These are phyloP conservation scores for Ciconia maguari DNA, from an alignment of 2,113 vertebrate species.

Conservation along the genomic window DNA sequence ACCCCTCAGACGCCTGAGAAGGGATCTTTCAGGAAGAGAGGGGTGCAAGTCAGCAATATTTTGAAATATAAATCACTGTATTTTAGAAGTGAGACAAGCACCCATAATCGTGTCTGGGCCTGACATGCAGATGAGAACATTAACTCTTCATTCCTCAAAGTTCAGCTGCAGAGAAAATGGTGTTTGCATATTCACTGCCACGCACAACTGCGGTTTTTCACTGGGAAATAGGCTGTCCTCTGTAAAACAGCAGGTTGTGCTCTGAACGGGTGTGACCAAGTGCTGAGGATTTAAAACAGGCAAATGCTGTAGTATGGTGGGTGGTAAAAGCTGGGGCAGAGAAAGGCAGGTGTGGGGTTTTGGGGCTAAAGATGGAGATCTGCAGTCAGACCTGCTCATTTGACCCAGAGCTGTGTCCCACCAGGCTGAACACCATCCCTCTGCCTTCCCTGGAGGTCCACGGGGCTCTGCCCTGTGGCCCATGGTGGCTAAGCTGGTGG, in stretches of 20 bases:
- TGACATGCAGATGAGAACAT: background rate
- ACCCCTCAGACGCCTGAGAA: background rate
- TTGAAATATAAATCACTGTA: background rate
- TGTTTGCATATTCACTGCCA: background rate
- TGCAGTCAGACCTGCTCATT: background rate
- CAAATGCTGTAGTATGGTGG: accelerated
- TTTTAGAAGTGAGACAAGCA: background rate
- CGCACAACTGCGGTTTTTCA: background rate
- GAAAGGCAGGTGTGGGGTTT: background rate
- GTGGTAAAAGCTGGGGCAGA: background rate
- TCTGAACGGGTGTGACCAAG: background rate
- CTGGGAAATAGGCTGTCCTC: background rate
- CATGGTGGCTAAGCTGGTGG: background rate
- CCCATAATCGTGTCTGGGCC: background rate
- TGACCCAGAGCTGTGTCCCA: background rate
- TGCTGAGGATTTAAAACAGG: no score
- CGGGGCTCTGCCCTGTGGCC: no score
- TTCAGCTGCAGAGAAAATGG: background rate
- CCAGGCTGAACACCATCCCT: accelerated
- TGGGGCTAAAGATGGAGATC: background rate
- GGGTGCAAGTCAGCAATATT: background rate
- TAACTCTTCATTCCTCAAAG: background rate
- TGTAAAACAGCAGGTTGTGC: background rate
- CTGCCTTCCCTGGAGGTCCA: background rate
- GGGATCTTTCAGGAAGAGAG: background rate